Conservation (phyloP, 2,797 vertebrate genomes). For the Benthosema pterotum region DNA sequence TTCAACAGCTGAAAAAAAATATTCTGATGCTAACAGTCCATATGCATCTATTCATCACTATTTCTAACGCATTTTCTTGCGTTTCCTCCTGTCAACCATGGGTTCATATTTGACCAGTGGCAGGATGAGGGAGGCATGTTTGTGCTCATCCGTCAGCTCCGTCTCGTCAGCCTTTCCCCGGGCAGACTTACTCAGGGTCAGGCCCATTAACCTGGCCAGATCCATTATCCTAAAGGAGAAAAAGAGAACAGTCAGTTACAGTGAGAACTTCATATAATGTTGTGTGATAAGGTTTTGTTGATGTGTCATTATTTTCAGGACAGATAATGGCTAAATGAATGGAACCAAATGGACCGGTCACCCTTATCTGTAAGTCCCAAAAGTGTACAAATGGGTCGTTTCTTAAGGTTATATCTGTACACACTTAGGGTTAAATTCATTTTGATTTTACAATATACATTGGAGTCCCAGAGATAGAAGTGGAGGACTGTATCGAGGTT, state of each 20-base stretch:
- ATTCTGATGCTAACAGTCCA: too few species aligned
- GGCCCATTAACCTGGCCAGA: conserved; percentile 89
- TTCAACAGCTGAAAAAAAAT: too few species aligned
- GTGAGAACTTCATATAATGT: neutral
- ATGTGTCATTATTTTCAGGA: too few species aligned
- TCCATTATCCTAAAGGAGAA: conserved; percentile 85
- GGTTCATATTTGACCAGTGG: conserved; percentile 83
- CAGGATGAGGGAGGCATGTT: conserved; percentile 80
- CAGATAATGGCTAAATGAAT: too few species aligned
- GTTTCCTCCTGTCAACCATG: conserved; percentile 66
- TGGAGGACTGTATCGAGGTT: too few species aligned
- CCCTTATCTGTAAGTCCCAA: too few species aligned
- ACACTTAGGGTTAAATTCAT: too few species aligned
- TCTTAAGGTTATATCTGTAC: too few species aligned
- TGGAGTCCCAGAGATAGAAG: too few species aligned
- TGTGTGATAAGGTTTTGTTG: neutral
- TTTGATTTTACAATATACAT: too few species aligned
- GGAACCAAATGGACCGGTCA: too few species aligned
- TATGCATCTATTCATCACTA: neutral
- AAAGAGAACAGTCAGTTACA: conserved; percentile 6
- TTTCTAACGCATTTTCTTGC: conserved; percentile 81
- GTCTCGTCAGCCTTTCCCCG: conserved; percentile 22
- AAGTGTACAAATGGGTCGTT: too few species aligned
- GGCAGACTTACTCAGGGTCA: conserved; percentile 80
- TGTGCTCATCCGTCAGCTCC: conserved; percentile 72